These are phyloP conservation scores for Cepaea nemoralis DNA, from an alignment of 1,140 invertebrate genomes.

Conservation along the genomic window DNA sequence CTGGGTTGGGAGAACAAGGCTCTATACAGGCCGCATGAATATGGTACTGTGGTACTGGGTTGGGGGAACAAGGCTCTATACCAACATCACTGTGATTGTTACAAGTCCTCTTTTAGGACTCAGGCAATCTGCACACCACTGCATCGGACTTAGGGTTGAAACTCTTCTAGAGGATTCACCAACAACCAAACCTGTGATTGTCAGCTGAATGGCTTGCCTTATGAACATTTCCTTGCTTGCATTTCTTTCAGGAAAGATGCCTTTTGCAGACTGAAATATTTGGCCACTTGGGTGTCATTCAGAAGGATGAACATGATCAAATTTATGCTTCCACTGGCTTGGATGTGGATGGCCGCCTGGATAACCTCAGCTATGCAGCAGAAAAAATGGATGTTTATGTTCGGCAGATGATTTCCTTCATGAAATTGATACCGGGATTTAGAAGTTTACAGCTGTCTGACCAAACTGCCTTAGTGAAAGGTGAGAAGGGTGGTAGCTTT, in stretches of 20 bases:
- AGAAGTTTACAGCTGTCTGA: neutral
- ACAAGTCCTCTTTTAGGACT: no score
- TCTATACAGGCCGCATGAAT: no score
- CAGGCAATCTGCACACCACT: no score
- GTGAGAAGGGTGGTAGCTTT: neutral
- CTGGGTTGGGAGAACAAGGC: no score
- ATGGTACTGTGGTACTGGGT: no score
- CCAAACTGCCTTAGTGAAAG: constrained; percentile 31
- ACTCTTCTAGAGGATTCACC: no score
- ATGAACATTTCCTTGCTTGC: no score
- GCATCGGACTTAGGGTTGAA: no score
- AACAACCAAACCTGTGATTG: no score
- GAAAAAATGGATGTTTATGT: constrained; percentile 62
- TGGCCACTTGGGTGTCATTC: constrained; percentile 23
- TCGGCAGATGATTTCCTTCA: constrained; percentile 54
- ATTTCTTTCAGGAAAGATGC: constrained; percentile 6
- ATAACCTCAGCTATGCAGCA: constrained; percentile 53
- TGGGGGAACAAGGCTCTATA: no score
- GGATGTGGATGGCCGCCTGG: constrained; percentile 60
- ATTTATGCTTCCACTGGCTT: constrained; percentile 64
- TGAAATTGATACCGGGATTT: constrained; percentile 34
- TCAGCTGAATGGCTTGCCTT: no score
- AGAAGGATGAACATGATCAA: constrained; percentile 59
- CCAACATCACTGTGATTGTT: no score
- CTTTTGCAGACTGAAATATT: constrained; percentile 23